A percentile compares a stretch with the other conserved stretches of the same genome.
phyloP scores from a whole-genome alignment of 2,113 vertebrate genomes.

The Epinephelus moara region DNA sequence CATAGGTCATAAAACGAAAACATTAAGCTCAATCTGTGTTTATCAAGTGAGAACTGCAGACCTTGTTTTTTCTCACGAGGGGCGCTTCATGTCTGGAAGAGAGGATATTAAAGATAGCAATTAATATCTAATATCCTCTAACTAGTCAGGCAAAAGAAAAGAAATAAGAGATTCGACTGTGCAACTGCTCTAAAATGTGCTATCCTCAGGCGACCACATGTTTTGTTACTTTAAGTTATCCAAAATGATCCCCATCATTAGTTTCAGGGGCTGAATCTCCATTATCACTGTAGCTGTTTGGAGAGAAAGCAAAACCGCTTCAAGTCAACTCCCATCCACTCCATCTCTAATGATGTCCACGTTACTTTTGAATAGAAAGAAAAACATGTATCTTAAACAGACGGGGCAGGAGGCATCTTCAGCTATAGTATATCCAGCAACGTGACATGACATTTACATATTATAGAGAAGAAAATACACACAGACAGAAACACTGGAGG shows the following conservation, averaged over 20 bases:
- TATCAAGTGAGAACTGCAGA: slow-evolving; percentile 6
- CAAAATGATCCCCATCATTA: slow-evolving; percentile 25
- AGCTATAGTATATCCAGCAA: not conserved
- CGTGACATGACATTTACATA: slow-evolving; percentile 11
- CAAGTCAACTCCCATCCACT: slow-evolving; percentile 26
- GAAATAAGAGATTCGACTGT: not conserved
- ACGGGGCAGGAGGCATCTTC: slow-evolving; percentile 22
- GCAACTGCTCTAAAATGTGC: slow-evolving; percentile 5
- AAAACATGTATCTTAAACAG: slow-evolving; percentile 48
- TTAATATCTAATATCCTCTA: not conserved
- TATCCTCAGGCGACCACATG: not conserved
- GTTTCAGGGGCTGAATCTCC: slow-evolving; percentile 11
- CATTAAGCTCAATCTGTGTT: not conserved
- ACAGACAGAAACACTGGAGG: slow-evolving; percentile 22
- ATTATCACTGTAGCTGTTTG: not conserved
- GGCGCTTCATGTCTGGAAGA: not conserved
- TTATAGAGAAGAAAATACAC: slow-evolving; percentile 20
- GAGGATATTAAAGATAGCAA: slow-evolving; percentile 13
- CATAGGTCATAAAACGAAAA: slow-evolving; percentile 25
- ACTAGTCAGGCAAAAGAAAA: not conserved
- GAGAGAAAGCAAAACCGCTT: slow-evolving; percentile 6
- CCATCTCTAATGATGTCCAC: slow-evolving; percentile 35
- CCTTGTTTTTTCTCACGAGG: not conserved
- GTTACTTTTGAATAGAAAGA: slow-evolving; percentile 21
- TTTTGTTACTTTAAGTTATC: slow-evolving; percentile 3